Percentiles rank a stretch among this genome's conserved stretches.
Conservation (phyloP, 2,113 vertebrate genomes). For the Rhinogobius similis region DNA sequence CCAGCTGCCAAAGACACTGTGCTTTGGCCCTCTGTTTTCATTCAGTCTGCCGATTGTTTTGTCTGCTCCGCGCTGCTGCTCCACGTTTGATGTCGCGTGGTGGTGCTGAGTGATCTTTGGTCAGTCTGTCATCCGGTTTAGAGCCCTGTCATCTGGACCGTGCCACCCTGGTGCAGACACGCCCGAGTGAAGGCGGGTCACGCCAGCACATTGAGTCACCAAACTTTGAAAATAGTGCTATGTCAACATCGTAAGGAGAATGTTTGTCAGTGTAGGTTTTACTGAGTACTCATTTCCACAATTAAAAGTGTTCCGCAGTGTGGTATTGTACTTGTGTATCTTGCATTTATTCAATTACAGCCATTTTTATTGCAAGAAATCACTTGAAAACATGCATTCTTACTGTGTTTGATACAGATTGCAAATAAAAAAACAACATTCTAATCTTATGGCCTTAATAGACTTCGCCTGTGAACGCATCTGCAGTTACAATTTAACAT, state of each 20-base stretch:
- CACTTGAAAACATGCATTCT: too few relatives aligned
- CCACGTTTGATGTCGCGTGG: constrained; percentile 42
- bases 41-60: constrained; percentile 63
- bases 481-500: too few relatives aligned
- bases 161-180: constrained; percentile 52
- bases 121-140: constrained; percentile 42
- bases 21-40: constrained; percentile 57
- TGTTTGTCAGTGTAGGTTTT: constrained; percentile 12
- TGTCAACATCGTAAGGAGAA: constrained; percentile 46
- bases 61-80: constrained; percentile 51
- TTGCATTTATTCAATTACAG: too few relatives aligned
- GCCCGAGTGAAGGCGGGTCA: constrained; percentile 43
- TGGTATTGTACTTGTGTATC: too few relatives aligned
- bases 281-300: background rate
- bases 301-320: too few relatives aligned
- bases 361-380: too few relatives aligned
- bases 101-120: constrained; percentile 43
- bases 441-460: background rate
- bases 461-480: too few relatives aligned
- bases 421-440: too few relatives aligned
- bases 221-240: constrained; percentile 41
- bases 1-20: constrained; percentile 21
- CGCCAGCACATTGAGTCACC: constrained; percentile 33
- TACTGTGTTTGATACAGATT: background rate
- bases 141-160: constrained; percentile 49